A percentile compares a stretch with the other conserved stretches of the same genome.
These are phyloP conservation scores for Dipodomys stephensi DNA, from an alignment of 2,113 vertebrate species.

Conservation along the genomic window DNA sequence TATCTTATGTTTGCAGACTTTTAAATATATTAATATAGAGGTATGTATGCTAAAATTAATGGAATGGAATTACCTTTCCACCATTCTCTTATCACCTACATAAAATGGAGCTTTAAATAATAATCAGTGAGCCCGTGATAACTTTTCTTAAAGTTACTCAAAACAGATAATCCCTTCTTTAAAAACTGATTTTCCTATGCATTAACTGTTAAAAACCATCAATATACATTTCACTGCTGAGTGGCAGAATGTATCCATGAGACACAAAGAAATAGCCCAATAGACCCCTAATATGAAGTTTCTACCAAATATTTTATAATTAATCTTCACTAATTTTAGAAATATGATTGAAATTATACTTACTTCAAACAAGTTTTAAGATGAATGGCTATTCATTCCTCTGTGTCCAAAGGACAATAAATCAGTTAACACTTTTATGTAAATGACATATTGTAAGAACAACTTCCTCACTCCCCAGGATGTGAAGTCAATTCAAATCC, in stretches of 20 bases:
- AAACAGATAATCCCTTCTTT: background rate
- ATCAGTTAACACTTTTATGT: background rate
- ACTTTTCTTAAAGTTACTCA: background rate
- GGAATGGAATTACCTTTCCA: background rate
- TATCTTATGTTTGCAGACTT: background rate
- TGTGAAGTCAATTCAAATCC: slow-evolving; percentile 7
- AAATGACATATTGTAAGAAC: slow-evolving; percentile 11
- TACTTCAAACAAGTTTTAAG: background rate
- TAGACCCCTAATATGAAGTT: background rate
- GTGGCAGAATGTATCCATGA: background rate
- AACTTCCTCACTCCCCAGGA: background rate
- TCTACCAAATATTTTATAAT: background rate
- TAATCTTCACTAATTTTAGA: background rate
- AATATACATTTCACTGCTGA: background rate
- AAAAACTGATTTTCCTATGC: background rate
- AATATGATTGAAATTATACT: background rate
- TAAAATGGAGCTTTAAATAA: background rate
- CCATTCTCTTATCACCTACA: background rate
- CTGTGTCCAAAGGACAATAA: background rate
- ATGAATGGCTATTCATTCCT: background rate
- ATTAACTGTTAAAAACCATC: background rate
- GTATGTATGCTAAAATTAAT: background rate
- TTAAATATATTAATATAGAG: background rate
- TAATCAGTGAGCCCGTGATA: background rate
- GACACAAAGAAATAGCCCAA: rapidly evolving